Evolutionary conservation across 2,888 invertebrate genomes (phyloP), one percentile per base, ranked within the genome.

Genomic region (Dyspetes luteomarginatus): DNA sequence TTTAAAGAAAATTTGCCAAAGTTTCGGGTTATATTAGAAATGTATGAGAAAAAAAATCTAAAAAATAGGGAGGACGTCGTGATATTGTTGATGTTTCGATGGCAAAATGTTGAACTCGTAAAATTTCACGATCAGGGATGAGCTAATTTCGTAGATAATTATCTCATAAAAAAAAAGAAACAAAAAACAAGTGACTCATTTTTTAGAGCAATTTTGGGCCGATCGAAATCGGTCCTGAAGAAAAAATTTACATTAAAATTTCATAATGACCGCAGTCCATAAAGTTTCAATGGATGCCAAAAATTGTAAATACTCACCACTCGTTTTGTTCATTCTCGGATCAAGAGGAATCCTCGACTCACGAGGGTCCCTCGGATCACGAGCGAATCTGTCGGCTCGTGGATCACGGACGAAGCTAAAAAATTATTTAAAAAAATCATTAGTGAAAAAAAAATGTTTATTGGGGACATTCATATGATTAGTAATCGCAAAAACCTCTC

Each of bases 321-420:
- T 90, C 75, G 86, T 84, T 90, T 94, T 94, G 60, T 94, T 94
- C 56, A 93, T 93, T 83, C 96, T 94, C 0, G 96, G 96, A 91
- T 96, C 96, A 84, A 93, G 93, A 77, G 93, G 92, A 88, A 95
- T 94, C 76, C 95, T 93, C 26, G 95, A 95, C 82, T 92, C 91
- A 55, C 91, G 82, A 3, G 90, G 89, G 83, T 91, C 91, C 55
- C 91, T 87, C 3, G 90, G 89, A 86, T 92, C 92, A 77, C 91
- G 82, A 36, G 88, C 88, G 41, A 92, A 92, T 85, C 92, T 85
- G 50, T 92, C 92, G 15, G 90, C 86, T 71, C 91, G 88, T 58
- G 92, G 91, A 85, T 92, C 92, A 36, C 91, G 88, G 3, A 83
- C 88, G 26, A 91, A 91, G 58, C 90, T 90, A 77, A 58, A 76